Base-by-base conservation (phyloP, 1,140 invertebrate genomes). In the Philotrypesis tridentata region DNA sequence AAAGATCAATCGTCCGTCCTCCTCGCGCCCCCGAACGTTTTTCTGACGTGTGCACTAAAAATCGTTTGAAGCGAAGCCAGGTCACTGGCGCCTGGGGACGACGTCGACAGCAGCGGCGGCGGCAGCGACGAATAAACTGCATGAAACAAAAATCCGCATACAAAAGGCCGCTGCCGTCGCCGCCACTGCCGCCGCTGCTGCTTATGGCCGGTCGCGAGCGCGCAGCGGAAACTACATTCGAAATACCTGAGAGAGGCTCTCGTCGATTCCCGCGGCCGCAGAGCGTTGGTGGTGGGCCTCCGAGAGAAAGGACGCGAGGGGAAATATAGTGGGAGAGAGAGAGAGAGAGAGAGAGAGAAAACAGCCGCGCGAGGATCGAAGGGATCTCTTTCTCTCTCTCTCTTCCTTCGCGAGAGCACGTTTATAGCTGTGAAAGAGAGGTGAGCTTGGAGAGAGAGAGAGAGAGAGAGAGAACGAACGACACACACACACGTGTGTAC, bases 221-320 rank as follows among this genome's bases (percentile, higher is more conserved):
- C n/a, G n/a, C n/a, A n/a, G 27, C 14, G 17, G 65, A 78, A 78
- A 68, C 72, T 61, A 74, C n/a, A 61, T 61, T 74, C 29, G 60
- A 77, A 68, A 68, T 43, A 67, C 33, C 37, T 77, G 25, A n/a
- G n/a, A n/a, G n/a, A n/a, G n/a, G 12, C 14, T 17, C 63, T 79
- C 25, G 23, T 14, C 48, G 48, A 55, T 55, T 27, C 23, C 11
- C 74, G 74, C 33, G 74, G 60, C 27, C n/a, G 6, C 23, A 6
- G n/a, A n/a, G 61, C 23, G 23, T n/a, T 6, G 61, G 61, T 17
- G 25, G 27, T 55, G 31, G 2, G 48, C 73, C 31, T 29, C 21
- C 31, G 1, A 43, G 65, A 60, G 63, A 31, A 29, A 55, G 60
- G 48, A 55, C 48, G 37, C n/a, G n/a, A n/a, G n/a, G 55, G 48